Evolutionary conservation across 1,140 invertebrate species (phyloP).

Genomic region (Drosophila takahashii): DNA sequence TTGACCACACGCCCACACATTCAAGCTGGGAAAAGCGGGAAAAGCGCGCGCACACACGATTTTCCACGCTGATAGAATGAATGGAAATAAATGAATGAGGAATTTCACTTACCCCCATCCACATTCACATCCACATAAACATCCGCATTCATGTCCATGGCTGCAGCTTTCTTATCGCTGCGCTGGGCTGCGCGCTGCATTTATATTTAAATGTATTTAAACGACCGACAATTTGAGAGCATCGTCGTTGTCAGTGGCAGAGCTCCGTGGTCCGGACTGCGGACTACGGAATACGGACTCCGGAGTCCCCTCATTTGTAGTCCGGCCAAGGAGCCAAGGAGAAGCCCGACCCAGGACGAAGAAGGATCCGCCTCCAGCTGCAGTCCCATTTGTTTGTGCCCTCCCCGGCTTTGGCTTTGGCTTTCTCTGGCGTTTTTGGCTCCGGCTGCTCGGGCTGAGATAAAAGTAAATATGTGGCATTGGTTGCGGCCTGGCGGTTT

Average conservation of each 20-base stretch:
- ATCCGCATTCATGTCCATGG: slow-evolving; percentile 28
- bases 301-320: slow-evolving; percentile 61
- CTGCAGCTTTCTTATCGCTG: slow-evolving; percentile 66
- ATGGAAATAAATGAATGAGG: slow-evolving; percentile 75
- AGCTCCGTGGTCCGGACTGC: neutral
- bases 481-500: slow-evolving; percentile 66
- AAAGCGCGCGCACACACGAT: slow-evolving; percentile 36
- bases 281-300: neutral
- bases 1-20: slow-evolving; percentile 32
- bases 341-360: neutral
- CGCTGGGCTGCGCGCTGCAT: slow-evolving; percentile 51
- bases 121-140: slow-evolving; percentile 21
- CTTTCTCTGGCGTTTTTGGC: slow-evolving; percentile 23
- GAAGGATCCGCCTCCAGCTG: slow-evolving; percentile 14
- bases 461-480: slow-evolving; percentile 82
- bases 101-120: slow-evolving; percentile 64
- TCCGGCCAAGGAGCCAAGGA: slow-evolving; percentile 35
- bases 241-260: slow-evolving; percentile 65
- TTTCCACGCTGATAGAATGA: slow-evolving; percentile 70
- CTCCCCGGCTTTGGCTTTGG: slow-evolving; percentile 46
- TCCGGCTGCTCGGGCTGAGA: slow-evolving; percentile 58
- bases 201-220: slow-evolving; percentile 84
- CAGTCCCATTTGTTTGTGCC: slow-evolving; percentile 68
- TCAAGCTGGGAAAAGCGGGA: neutral
- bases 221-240: slow-evolving; percentile 82